Evolutionary conservation across 1,140 invertebrate genomes (phyloP), one percentile per base, ranked within the genome.

Genomic region (Stegodyphus mimosarum): DNA sequence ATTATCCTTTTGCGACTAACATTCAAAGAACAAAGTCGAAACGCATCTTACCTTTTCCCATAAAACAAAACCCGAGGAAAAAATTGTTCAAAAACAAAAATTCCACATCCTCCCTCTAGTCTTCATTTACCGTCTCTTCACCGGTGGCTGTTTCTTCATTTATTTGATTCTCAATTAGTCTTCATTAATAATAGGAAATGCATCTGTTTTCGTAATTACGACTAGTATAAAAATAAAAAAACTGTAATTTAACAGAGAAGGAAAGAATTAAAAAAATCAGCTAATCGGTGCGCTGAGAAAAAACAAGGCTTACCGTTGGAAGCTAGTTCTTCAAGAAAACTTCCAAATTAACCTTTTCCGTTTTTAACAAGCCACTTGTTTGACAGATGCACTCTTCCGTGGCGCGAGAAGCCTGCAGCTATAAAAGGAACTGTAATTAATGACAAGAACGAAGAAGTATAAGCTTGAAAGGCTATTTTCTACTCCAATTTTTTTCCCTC

Each of bases 351-450:
- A 84, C 81, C 81, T 84, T 84, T 84, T 76, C 81, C 73, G 81
- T 84, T 84, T 84, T 84, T 84, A 84, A 84, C 81, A 84, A 84
- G 81, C 81, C 81, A 84, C 81, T 84, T 84, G 76, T 70, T 84
- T 75, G 81, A 84, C 81, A 84, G 81, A 75, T 76, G 72, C 63
- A 84, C 52, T 69, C 81, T 67, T 53, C 51, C 72, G 17, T 67
- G 64, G 64, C 64, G 64, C 2, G 17, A 67, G 64, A 18, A 7
- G 64, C 64, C 64, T 18, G 15, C 13, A 67, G 64, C 64, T 67
- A 67, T 67, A 67, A 67, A 67, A 67, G 64, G 64, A 67, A 67
- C 64, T 7, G 64, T 67, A 67, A 67, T 67, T 67, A 67, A 67
- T 67, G 64, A 18, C 15, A 18, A 17, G n/a, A 67, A 67, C 17